phyloP scores from a whole-genome alignment of 2,113 vertebrate species.

The Tachuris rubrigastra region DNA sequence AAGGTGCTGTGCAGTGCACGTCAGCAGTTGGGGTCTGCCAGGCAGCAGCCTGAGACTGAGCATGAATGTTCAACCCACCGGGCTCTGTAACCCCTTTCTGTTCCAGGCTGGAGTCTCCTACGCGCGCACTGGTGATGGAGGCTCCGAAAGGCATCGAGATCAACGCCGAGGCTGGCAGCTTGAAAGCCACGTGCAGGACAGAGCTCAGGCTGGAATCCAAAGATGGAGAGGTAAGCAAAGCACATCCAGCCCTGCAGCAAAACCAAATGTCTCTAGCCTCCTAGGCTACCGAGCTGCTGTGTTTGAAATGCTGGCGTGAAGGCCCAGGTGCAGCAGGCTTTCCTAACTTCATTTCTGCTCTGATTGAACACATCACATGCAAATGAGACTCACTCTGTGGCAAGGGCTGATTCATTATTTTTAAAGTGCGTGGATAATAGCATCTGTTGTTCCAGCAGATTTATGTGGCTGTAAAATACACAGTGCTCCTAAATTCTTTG shows the following conservation, averaged over 20 bases:
- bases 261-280: background rate
- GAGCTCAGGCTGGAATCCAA: conserved; percentile 96
- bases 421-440: conserved; percentile 37
- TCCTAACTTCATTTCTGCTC: background rate
- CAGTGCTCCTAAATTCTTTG: conserved; percentile 35
- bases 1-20: background rate
- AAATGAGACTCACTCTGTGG: background rate
- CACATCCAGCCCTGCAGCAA: background rate
- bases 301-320: background rate
- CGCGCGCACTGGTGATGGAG: conserved; percentile 92
- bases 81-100: background rate
- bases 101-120: conserved; percentile 93
- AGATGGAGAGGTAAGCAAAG: conserved; percentile 89
- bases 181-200: conserved; percentile 92
- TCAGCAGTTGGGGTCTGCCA: background rate
- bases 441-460: conserved; percentile 43
- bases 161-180: conserved; percentile 93
- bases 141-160: conserved; percentile 96
- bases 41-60: background rate
- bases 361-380: background rate
- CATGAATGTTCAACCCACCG: background rate
- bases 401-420: conserved; percentile 50
- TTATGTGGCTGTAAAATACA: conserved; percentile 43
- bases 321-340: background rate
- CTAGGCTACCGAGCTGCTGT: background rate